Base-by-base conservation (phyloP, 2,113 vertebrate genomes). In the Podilymbus podiceps region DNA sequence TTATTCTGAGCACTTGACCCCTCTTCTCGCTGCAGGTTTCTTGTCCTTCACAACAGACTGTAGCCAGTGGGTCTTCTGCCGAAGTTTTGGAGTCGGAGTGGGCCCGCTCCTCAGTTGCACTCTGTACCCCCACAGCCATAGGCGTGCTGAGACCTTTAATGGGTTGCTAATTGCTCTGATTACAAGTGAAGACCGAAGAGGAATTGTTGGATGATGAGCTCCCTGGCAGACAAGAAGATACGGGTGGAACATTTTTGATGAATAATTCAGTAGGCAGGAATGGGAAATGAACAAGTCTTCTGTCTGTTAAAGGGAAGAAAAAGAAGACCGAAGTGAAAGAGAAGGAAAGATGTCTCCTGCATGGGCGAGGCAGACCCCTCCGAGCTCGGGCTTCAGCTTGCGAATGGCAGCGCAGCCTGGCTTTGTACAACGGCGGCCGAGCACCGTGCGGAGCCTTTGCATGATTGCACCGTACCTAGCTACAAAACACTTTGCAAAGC, bases 221-320 rank as follows among this genome's bases (percentile, higher is more conserved):
- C 89, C 91, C 93, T 97, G 97, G 96, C 97, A 93, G 93, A 97
- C 85, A 90, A 97, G 94, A 97, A 97, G 97, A 97, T 97, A 97
- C 94, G 95, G 97, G 95, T n/a, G 73, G 84, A 96, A 95, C 90
- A 89, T 94, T 98, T 97, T 73, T 59, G 87, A 98, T 98, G 82
- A 98, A 98, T 98, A 98, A 98, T 98, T 98, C 98, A 98, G 96
- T 53, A 88, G 94, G 92, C 85, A 95, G 88, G 91, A 96, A 96
- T 97, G 95, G 97, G 90, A 97, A 98, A 97, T 90, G 97, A 97
- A 92, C 81, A 97, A 97, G 42, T 95, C 93, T 97, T 95, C 92
- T 96, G 87, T 94, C 91, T 94, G 84, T 85, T 96, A 58, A 97
- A 95, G 92, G 76, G 55, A 89, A 94, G 69, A 25, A 53, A 71